Percentiles rank a stretch among this genome's conserved stretches.
Evolutionary conservation across 2,797 vertebrate genomes (phyloP).

Genomic region (Cirrhinus molitorella): DNA sequence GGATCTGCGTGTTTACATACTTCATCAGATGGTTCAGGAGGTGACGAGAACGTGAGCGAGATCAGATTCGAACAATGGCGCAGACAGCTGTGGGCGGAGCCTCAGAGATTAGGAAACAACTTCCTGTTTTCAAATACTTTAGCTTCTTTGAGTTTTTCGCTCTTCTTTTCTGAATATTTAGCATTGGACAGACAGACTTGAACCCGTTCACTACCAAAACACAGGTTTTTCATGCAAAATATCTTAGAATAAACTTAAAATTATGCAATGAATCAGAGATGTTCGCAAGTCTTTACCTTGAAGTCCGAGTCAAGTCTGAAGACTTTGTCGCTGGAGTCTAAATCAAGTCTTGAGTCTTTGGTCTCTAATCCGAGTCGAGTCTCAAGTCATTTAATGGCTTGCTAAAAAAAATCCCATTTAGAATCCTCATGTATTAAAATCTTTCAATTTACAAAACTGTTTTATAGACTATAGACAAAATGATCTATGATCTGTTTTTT

Average conservation of each 20-base stretch:
- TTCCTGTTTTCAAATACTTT: neutral
- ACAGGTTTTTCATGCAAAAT: neutral
- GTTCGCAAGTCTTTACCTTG: no score
- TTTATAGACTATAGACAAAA: no score
- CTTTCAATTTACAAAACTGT: no score
- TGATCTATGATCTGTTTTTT: no score
- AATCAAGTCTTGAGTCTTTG: no score
- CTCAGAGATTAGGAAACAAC: neutral
- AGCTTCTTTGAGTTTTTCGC: neutral
- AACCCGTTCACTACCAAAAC: neutral
- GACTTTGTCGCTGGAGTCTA: no score
- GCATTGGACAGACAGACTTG: neutral
- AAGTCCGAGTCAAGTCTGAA: no score
- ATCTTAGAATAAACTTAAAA: neutral
- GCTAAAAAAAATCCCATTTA: no score
- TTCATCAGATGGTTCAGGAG: constrained; percentile 62
- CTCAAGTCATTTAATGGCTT: no score
- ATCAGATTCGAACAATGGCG: neutral
- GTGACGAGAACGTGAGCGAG: constrained; percentile 49
- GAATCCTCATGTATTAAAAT: no score
- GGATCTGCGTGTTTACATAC: constrained; percentile 64
- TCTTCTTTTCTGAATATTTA: neutral
- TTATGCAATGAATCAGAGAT: neutral
- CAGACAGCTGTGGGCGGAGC: neutral
- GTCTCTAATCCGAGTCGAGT: no score